Base-by-base conservation (phyloP, 2,113 vertebrate genomes). In the Prochilodus magdalenae region DNA sequence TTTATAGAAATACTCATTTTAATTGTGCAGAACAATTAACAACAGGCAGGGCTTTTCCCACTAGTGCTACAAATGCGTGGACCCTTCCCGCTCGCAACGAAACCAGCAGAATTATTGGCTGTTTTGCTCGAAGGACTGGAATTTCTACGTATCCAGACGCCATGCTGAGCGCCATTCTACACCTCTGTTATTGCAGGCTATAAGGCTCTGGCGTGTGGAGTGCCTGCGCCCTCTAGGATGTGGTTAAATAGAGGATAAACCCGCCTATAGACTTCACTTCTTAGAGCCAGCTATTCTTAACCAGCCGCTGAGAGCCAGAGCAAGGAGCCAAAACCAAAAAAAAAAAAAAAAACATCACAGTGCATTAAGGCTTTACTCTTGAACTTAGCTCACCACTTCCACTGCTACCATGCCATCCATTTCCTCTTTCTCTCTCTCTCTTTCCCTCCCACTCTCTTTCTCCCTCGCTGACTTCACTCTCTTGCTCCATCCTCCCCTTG, bases 361-460 rank as follows among this genome's bases (percentile, higher is more conserved):
- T 75, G 44, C 84, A 85, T 85, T 85, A 85, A 70, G 75, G 75
- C 27, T n/a, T 15, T 40, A 40, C 69, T 63, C 62, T 79, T 74
- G 62, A 75, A 24, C 66, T 77, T 63, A 40, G 20, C n/a, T 14
- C 53, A 16, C 53, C 6, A 20, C 53, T 22, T 4, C 53, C 53
- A 51, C 49, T 16, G 49, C 49, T 51, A 51, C 14, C 27, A 24
- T 73, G 8, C 36, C 14, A 63, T 27, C 53, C 20, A 60, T 72
- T 72, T 51, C 49, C 49, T 51, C 49, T 18, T 51, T 49, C 11
- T 5, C 47, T 53, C 69, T 81, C 67, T 66, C 60, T 40, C 67
- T 55, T 14, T 49, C 47, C 13, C 51, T 53, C 84, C 49, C 80
- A 86, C 85, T 86, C 87, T 86, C 85, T 40, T 86, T 84, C 49